phyloP scores from a whole-genome alignment of 2,113 vertebrate genomes.

The Neotoma lepida region DNA sequence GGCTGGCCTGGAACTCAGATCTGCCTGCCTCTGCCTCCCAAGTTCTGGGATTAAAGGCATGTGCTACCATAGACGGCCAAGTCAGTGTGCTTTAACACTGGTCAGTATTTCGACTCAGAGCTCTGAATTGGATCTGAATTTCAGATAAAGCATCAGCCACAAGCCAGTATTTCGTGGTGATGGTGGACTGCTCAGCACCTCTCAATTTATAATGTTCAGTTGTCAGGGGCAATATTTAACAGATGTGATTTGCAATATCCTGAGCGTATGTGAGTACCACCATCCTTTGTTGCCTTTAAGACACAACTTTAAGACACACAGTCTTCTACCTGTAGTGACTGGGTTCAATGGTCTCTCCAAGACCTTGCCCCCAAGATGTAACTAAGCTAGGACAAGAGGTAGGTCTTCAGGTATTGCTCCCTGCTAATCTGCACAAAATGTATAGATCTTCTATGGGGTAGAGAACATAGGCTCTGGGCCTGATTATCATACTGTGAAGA shows the following conservation, averaged over 20 bases:
- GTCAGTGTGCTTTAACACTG: neutral
- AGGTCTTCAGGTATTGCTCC: neutral
- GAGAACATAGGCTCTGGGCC: neutral
- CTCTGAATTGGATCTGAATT: neutral
- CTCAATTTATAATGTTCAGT: neutral
- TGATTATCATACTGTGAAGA: neutral
- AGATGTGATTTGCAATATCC: neutral
- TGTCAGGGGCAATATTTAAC: neutral
- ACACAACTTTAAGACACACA: too few relatives aligned
- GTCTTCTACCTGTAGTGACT: neutral
- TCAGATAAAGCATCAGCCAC: neutral
- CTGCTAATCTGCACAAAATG: neutral
- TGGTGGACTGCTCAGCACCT: neutral
- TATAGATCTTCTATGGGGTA: neutral
- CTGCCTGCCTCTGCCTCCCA: too few relatives aligned
- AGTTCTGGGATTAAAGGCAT: too few relatives aligned
- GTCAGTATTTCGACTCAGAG: neutral
- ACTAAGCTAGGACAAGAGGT: neutral
- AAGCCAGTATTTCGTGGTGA: neutral
- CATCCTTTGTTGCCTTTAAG: neutral
- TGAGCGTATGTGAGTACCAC: neutral
- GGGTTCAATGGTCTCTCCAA: neutral
- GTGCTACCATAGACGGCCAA: neutral
- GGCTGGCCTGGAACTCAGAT: too few relatives aligned
- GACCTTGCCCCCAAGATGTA: neutral